Conservation (phyloP, 2,113 vertebrate genomes). For the Calyptomena viridis region DNA sequence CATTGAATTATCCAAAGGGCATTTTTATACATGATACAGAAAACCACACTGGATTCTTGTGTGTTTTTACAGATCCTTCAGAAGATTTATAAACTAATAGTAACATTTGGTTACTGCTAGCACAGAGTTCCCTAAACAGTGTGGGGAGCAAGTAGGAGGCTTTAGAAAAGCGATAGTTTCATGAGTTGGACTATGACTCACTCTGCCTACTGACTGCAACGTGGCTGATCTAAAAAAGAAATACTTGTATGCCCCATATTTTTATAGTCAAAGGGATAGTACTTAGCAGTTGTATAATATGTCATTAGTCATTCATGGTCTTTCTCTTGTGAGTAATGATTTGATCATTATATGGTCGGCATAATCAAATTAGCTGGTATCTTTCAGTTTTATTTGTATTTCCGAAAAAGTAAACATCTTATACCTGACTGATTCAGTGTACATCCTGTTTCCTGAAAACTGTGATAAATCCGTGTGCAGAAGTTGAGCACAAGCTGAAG, state of each 20-base stretch:
- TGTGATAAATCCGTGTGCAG: background rate
- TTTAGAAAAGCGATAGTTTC: slow-evolving; percentile 57
- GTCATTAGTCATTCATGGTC: slow-evolving; percentile 41
- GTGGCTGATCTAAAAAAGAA: slow-evolving; percentile 68
- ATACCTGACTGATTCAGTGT: background rate
- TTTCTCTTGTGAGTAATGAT: slow-evolving; percentile 48
- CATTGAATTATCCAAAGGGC: background rate
- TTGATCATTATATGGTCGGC: background rate
- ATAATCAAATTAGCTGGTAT: background rate
- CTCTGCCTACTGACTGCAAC: slow-evolving; percentile 74
- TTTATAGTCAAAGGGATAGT: slow-evolving; percentile 62
- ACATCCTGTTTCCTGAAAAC: slow-evolving; percentile 37
- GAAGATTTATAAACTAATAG: slow-evolving; percentile 55
- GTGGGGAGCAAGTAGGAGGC: slow-evolving; percentile 68
- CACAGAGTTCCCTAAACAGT: slow-evolving; percentile 36
- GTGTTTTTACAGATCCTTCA: slow-evolving; percentile 15
- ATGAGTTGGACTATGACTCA: slow-evolving; percentile 75
- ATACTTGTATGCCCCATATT: slow-evolving; percentile 30
- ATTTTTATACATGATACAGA: background rate
- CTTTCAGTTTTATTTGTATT: background rate
- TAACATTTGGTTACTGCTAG: slow-evolving; percentile 58
- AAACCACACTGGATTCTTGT: background rate
- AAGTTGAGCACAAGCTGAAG: background rate
- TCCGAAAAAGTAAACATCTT: background rate
- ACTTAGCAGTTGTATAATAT: slow-evolving; percentile 59